These are phyloP conservation scores for Hippocampus zosterae DNA, from an alignment of 2,113 vertebrate genomes.

Conservation along the genomic window DNA sequence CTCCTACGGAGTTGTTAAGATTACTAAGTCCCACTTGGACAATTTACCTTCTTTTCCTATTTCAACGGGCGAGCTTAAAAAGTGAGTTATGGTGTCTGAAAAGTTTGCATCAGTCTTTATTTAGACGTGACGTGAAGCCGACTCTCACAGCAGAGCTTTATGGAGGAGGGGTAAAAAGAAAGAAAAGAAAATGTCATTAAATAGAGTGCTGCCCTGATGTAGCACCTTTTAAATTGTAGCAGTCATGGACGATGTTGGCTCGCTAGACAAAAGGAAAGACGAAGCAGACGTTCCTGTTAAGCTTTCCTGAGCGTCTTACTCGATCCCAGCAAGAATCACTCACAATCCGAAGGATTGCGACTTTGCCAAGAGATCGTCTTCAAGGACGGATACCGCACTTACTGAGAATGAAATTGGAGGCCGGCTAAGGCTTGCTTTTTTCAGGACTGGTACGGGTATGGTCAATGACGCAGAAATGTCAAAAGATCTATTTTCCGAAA, in stretches of 20 bases:
- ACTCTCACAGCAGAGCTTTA: constrained; percentile 11
- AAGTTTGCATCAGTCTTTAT: constrained; percentile 36
- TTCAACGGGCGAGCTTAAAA: constrained; percentile 7
- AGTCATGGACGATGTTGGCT: constrained; percentile 38
- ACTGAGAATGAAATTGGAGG: constrained; percentile 37
- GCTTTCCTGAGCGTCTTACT: constrained; percentile 51
- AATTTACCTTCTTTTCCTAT: constrained; percentile 18
- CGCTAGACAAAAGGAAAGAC: constrained; percentile 41
- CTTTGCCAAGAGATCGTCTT: constrained; percentile 48
- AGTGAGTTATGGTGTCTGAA: constrained; percentile 16
- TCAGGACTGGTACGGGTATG: constrained; percentile 21
- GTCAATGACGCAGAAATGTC: background rate
- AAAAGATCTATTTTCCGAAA: background rate
- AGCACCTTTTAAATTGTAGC: constrained; percentile 32
- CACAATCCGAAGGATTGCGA: constrained; percentile 57
- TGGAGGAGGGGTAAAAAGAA: background rate
- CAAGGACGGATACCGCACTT: constrained; percentile 62
- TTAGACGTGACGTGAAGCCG: constrained; percentile 5
- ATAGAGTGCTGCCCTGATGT: constrained; percentile 22
- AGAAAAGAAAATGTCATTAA: constrained; percentile 28
- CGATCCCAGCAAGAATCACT: constrained; percentile 48
- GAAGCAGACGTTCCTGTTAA: constrained; percentile 42
- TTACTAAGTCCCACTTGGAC: constrained; percentile 44
- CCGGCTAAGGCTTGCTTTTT: constrained; percentile 30
- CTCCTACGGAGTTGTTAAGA: constrained; percentile 44